These are phyloP conservation scores for Periphyllus acericola DNA, from an alignment of 2,888 invertebrate genomes.

Conservation along the genomic window DNA sequence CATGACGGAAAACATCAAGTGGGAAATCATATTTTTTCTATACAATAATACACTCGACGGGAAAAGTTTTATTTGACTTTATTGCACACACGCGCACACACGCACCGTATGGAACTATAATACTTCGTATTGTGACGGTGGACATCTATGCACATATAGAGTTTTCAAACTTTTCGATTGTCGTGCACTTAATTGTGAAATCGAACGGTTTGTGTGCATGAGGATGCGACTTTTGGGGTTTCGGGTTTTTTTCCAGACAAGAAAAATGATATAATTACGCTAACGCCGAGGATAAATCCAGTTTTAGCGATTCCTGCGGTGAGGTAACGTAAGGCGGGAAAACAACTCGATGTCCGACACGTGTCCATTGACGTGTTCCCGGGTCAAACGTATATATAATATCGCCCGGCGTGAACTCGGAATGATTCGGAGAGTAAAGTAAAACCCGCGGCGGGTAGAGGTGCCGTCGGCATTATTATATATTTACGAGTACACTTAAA, in stretches of 20 bases:
- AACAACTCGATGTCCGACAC: neutral
- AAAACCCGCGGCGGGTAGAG: neutral
- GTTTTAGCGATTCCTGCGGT: too few relatives aligned
- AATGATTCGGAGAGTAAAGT: too few relatives aligned
- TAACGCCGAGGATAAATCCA: neutral
- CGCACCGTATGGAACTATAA: neutral
- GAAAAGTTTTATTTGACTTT: constrained; percentile 1
- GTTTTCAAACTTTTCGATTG: constrained; percentile 5
- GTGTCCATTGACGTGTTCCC: too few relatives aligned
- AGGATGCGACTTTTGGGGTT: neutral
- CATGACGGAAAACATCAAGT: neutral
- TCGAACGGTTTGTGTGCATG: neutral
- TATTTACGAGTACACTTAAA: constrained; percentile 28
- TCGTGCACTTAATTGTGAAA: neutral
- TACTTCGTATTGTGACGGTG: neutral
- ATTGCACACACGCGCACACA: neutral
- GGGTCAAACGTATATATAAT: too few relatives aligned
- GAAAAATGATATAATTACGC: neutral
- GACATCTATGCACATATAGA: neutral
- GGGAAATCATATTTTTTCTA: neutral
- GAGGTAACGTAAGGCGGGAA: too few relatives aligned
- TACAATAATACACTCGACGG: neutral
- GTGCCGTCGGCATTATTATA: neutral
- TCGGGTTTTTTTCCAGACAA: neutral
- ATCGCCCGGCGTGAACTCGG: too few relatives aligned